Evolutionary conservation across 92 coral and sea anemone genomes (phyloP), one percentile per base, ranked within the genome.

Genomic region (Zoanthus sansibaricus): DNA sequence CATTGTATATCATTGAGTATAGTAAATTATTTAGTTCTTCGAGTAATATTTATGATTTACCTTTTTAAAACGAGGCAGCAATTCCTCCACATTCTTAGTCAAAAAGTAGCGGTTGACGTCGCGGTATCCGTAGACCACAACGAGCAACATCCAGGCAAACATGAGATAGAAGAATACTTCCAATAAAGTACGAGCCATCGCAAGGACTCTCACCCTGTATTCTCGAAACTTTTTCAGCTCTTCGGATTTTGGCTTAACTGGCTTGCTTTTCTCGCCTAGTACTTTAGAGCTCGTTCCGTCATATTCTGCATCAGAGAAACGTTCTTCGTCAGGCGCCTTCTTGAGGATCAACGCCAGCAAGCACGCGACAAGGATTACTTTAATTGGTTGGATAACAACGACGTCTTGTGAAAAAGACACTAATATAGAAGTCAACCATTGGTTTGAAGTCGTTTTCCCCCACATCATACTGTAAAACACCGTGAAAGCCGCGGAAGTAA

Each of bases 401-500:
- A 96, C 86, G 59, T 96, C 99, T 88, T 96, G 99, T n/a, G 98
- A 95, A 49, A 96, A 96, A 0, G 99, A 96, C 14, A 96, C 95
- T 83, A 96, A 66, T 10, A 96, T 92, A 0, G 99, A 95, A 0
- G 98, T 93, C 45, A 96, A 86, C 99, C 99, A 96, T 75, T 95
- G 93, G 80, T 95, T 94, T 20, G 99, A 95, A 46, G 88, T 92
- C 67, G 92, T 97, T 74, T 95, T 92, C 9, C 99, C 99, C 95
- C 98, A 96, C 92, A 85, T 88, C 90, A 96, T 88, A 79, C 98
- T 94, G 88, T 96, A 96, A 86, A 96, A 96, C 79, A 95, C 88
- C 3, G 99, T 96, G 78, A 96, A 95, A 25, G 94, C 58, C n/a
- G 95, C 99, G 11, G 97, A 92, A 0, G 92, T 86, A 54, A 94